Percentiles rank a stretch among this genome's conserved stretches.
Evolutionary conservation across 2,888 invertebrate species (phyloP).

Genomic region (Linyphia triangularis): DNA sequence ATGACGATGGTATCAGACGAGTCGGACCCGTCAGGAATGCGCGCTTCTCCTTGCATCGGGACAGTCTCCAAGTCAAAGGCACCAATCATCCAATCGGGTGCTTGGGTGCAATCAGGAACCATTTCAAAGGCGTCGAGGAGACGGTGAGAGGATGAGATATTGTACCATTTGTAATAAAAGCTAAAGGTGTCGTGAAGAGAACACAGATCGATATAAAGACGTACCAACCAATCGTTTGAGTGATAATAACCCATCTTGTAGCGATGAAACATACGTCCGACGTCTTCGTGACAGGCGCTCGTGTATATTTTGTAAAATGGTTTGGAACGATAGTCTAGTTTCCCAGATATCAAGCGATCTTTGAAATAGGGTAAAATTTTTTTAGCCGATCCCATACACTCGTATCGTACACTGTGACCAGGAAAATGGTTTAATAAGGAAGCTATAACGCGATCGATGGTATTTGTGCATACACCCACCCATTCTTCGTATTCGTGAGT

Average conservation of each 20-base stretch:
- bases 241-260: slow-evolving; percentile 29
- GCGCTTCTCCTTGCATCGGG: neutral
- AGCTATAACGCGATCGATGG: neutral
- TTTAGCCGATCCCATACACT: neutral
- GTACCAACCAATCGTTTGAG: slow-evolving; percentile 5
- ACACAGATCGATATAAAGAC: slow-evolving; percentile 8
- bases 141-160: neutral
- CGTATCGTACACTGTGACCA: neutral
- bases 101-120: neutral
- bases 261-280: slow-evolving; percentile 4
- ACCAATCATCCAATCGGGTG: slow-evolving; percentile 13
- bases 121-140: neutral
- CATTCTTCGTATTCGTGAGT: slow-evolving; percentile 10
- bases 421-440: slow-evolving; percentile 3
- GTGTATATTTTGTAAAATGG: slow-evolving; percentile 38
- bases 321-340: neutral
- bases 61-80: slow-evolving; percentile 44
- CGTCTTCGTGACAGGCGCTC: neutral
- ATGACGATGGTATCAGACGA: slow-evolving; percentile 15
- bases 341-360: neutral
- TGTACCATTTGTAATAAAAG: slow-evolving; percentile 41
- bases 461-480: slow-evolving; percentile 20
- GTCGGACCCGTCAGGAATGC: neutral
- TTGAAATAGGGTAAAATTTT: slow-evolving; percentile 32
- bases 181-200: neutral